phyloP scores from a whole-genome alignment of 2,113 vertebrate genomes.

The Oplegnathus fasciatus region DNA sequence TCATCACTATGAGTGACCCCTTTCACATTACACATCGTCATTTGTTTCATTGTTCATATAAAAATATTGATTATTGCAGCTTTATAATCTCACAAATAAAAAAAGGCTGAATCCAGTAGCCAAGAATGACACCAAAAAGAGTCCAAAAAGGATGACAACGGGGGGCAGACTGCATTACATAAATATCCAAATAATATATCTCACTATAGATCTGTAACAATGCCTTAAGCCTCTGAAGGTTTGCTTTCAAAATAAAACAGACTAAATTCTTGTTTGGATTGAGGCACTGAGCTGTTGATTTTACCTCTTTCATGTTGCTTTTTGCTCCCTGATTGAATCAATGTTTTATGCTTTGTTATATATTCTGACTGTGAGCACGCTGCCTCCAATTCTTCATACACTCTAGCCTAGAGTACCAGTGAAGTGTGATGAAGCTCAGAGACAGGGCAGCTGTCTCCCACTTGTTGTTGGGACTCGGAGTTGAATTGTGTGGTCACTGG shows the following conservation, averaged over 20 bases:
- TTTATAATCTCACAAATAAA: not conserved
- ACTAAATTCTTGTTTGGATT: conserved; percentile 46
- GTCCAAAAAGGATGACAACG: not conserved
- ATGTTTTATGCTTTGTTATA: conserved; percentile 62
- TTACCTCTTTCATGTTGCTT: conserved; percentile 59
- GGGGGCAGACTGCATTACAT: not conserved
- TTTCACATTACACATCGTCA: not conserved
- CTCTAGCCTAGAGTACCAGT: conserved; percentile 4
- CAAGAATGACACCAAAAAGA: too few relatives aligned
- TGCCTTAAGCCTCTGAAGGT: not conserved
- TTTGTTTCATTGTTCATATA: not conserved
- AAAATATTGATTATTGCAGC: not conserved
- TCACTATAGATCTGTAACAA: conserved; percentile 6
- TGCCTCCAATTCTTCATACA: conserved; percentile 29
- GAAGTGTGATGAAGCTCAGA: conserved; percentile 48
- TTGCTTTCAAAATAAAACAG: conserved; percentile 35
- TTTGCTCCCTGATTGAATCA: conserved; percentile 62
- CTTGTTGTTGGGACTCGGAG: conserved; percentile 59
- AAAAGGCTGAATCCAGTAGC: not conserved
- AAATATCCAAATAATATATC: not conserved
- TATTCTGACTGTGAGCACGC: conserved; percentile 54
- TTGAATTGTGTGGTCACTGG: conserved; percentile 66
- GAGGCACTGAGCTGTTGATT: conserved; percentile 36
- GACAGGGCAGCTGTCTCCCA: conserved; percentile 52
- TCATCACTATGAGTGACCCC: not conserved